These are phyloP conservation scores for Chaetorhynchus papuensis DNA, from an alignment of 2,113 vertebrate genomes.

Conservation along the genomic window DNA sequence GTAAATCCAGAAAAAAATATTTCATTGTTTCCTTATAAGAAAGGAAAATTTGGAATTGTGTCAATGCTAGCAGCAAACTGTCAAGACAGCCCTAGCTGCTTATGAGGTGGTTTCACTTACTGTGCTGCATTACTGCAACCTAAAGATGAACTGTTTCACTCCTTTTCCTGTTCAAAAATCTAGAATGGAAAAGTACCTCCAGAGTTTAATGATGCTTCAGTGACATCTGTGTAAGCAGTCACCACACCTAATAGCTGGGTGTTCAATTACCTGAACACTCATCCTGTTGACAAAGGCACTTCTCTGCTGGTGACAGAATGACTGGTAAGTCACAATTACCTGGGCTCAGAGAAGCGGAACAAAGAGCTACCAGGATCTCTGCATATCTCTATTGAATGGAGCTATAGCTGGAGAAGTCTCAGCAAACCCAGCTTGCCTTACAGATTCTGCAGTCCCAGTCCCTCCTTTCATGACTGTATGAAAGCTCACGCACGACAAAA, in stretches of 20 bases:
- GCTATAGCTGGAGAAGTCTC: neutral
- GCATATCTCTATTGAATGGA: neutral
- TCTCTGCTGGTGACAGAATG: neutral
- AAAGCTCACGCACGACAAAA: neutral
- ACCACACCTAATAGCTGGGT: neutral
- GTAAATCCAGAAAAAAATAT: neutral
- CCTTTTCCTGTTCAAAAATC: neutral
- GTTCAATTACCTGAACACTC: neutral
- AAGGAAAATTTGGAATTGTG: neutral
- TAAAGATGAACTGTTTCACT: neutral
- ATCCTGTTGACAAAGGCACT: neutral
- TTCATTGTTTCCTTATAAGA: neutral
- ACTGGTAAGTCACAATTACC: neutral
- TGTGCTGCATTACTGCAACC: neutral
- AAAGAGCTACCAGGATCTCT: neutral
- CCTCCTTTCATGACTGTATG: neutral
- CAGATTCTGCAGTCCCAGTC: neutral
- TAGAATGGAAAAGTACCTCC: neutral
- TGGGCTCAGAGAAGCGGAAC: neutral
- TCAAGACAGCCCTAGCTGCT: neutral
- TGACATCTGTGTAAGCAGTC: neutral
- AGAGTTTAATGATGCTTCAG: neutral
- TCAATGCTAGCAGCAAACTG: neutral
- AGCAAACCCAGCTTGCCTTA: neutral
- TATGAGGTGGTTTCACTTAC: neutral